Percentiles rank a stretch among this genome's conserved stretches.
phyloP scores from a whole-genome alignment of 2,113 vertebrate species.

The Leucoraja erinaceus region DNA sequence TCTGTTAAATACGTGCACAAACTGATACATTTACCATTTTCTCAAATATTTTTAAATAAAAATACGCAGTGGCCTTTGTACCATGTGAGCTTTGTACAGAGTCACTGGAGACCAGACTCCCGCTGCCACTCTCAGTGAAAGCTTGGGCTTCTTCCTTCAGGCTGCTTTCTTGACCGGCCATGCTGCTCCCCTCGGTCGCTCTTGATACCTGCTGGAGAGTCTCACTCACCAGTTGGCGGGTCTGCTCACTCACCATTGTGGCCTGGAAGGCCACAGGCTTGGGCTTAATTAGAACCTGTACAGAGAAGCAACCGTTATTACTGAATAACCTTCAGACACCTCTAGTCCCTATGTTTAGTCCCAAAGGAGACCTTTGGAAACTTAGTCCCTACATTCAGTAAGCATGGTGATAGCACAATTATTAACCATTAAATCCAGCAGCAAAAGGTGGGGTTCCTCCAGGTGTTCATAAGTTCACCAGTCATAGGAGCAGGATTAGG shows the following conservation, averaged over 20 bases:
- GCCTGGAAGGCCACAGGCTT: constrained; percentile 92
- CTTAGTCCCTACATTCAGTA: neutral
- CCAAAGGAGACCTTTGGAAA: neutral
- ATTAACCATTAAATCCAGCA: no score
- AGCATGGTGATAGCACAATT: neutral
- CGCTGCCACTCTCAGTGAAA: constrained; percentile 65
- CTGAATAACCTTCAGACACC: constrained; percentile 41
- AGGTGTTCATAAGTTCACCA: no score
- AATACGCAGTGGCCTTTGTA: constrained; percentile 39
- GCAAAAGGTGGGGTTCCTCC: no score
- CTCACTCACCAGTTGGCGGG: constrained; percentile 89
- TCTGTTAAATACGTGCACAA: neutral
- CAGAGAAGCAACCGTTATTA: neutral
- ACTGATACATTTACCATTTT: neutral
- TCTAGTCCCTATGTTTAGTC: no score
- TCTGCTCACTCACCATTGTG: constrained; percentile 88
- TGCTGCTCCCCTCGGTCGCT: constrained; percentile 59
- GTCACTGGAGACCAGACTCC: constrained; percentile 67
- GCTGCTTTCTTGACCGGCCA: constrained; percentile 60
- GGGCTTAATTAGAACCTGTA: constrained; percentile 92
- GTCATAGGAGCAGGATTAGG: no score
- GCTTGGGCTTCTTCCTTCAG: constrained; percentile 68
- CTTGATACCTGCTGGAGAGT: constrained; percentile 87
- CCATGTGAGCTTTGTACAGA: constrained; percentile 71
- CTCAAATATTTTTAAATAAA: neutral